Evolutionary conservation across 2,888 invertebrate species (phyloP).

Genomic region (Eupeodes latifasciatus): DNA sequence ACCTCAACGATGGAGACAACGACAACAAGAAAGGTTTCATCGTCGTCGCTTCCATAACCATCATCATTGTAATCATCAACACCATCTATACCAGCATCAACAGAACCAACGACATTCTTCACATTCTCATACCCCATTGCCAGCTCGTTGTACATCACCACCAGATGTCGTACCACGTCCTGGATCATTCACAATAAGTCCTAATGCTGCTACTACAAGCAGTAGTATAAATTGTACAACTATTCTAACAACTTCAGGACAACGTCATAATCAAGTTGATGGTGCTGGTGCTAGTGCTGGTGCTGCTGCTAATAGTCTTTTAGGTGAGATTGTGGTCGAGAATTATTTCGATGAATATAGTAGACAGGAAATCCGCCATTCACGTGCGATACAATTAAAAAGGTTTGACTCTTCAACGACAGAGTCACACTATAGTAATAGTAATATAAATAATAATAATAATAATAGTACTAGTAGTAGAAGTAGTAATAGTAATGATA

Average conservation of each 20-base stretch:
- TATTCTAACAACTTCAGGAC: slow-evolving; percentile 17
- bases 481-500: slow-evolving; percentile 43
- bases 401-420: slow-evolving; percentile 73
- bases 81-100: slow-evolving; percentile 72
- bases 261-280: slow-evolving; percentile 11
- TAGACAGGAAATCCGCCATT: slow-evolving; percentile 83
- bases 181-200: slow-evolving; percentile 79
- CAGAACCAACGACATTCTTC: slow-evolving; percentile 38
- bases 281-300: no score
- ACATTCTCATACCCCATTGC: slow-evolving; percentile 72
- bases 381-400: slow-evolving; percentile 78
- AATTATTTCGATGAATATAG: slow-evolving; percentile 83
- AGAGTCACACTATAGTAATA: slow-evolving; percentile 79
- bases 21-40: slow-evolving; percentile 77
- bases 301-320: slow-evolving; percentile 49
- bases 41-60: slow-evolving; percentile 74
- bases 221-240: neutral
- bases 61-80: slow-evolving; percentile 76
- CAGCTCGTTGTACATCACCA: slow-evolving; percentile 82
- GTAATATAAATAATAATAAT: slow-evolving; percentile 76
- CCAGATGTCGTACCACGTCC: slow-evolving; percentile 83
- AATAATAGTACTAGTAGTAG: slow-evolving; percentile 42
- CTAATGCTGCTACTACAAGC: neutral
- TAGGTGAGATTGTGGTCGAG: slow-evolving; percentile 82
- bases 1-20: slow-evolving; percentile 77